These are phyloP conservation scores for Zhuqinia jingwanae DNA, from an alignment of 2,888 invertebrate species.

Conservation along the genomic window DNA sequence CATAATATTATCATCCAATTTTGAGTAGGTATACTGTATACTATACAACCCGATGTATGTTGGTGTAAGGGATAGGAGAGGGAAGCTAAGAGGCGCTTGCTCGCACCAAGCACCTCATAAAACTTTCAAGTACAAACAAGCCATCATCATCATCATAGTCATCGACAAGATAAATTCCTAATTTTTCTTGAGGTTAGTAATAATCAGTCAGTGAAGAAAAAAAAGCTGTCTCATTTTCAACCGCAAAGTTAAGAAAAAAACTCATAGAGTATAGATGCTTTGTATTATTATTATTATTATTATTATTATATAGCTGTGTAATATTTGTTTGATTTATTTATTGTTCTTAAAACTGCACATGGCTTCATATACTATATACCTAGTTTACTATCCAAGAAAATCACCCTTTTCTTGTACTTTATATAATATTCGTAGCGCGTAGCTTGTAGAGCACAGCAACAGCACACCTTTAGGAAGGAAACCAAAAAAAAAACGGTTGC, in stretches of 20 bases:
- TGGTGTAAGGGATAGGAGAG: background rate
- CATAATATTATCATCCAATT: constrained; percentile 48
- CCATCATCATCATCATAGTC: constrained; percentile 61
- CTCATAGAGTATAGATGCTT: constrained; percentile 30
- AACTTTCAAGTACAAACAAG: constrained; percentile 64
- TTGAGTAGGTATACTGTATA: constrained; percentile 4
- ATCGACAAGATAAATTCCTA: constrained; percentile 72
- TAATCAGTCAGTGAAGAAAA: constrained; percentile 67
- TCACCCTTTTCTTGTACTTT: constrained; percentile 2
- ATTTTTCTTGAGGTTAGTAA: constrained; percentile 73
- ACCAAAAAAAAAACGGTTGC: too few species aligned
- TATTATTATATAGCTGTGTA: background rate
- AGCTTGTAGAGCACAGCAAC: too few species aligned
- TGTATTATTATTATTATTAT: too few species aligned
- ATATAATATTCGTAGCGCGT: background rate
- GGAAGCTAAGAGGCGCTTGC: constrained; percentile 12
- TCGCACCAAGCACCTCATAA: constrained; percentile 49
- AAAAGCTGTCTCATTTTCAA: constrained; percentile 71
- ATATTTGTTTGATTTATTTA: background rate
- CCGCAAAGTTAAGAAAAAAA: constrained; percentile 63
- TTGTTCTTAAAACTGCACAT: constrained; percentile 6
- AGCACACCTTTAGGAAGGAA: too few species aligned
- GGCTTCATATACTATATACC: background rate
- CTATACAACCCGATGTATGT: too few species aligned
- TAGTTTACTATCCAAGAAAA: background rate